Conservation (phyloP, 2,797 vertebrate genomes). For the Arrhamphus sclerolepis region DNA sequence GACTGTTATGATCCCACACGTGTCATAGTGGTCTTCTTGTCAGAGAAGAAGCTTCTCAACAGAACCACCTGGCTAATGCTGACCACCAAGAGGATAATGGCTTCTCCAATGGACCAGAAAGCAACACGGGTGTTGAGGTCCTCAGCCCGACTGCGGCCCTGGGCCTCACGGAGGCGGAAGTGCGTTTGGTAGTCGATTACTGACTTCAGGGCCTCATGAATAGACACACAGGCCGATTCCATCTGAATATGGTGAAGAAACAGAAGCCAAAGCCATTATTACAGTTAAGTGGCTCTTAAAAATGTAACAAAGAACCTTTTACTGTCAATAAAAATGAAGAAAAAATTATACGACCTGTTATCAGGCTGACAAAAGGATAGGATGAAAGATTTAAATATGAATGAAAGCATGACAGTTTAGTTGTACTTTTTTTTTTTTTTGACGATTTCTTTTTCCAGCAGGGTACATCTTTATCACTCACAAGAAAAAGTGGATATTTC, state of each 20-base stretch:
- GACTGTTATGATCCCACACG: slow-evolving; percentile 92
- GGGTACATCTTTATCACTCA: too few species aligned
- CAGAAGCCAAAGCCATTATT: not conserved
- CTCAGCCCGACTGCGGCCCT: slow-evolving; percentile 96
- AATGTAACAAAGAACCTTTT: too few species aligned
- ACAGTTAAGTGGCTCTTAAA: not conserved
- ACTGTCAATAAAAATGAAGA: too few species aligned
- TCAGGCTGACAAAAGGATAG: too few species aligned
- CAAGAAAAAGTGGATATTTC: too few species aligned
- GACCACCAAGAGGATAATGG: slow-evolving; percentile 95
- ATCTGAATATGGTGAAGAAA: slow-evolving; percentile 80
- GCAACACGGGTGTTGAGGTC: slow-evolving; percentile 97
- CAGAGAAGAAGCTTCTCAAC: slow-evolving; percentile 97
- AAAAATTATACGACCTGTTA: too few species aligned
- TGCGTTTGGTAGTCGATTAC: slow-evolving; percentile 99
- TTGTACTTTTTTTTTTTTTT: too few species aligned
- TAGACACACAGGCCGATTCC: slow-evolving; percentile 98
- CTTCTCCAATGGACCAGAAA: slow-evolving; percentile 98
- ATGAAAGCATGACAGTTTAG: too few species aligned
- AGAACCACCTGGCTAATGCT: slow-evolving; percentile 98
- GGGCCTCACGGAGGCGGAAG: slow-evolving; percentile 94
- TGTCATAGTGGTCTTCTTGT: slow-evolving; percentile 97
- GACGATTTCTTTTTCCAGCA: too few species aligned
- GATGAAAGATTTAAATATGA: too few species aligned
- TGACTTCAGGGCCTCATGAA: slow-evolving; percentile 96